phyloP scores from a whole-genome alignment of 2,113 vertebrate species.

The Rhinogobius similis region DNA sequence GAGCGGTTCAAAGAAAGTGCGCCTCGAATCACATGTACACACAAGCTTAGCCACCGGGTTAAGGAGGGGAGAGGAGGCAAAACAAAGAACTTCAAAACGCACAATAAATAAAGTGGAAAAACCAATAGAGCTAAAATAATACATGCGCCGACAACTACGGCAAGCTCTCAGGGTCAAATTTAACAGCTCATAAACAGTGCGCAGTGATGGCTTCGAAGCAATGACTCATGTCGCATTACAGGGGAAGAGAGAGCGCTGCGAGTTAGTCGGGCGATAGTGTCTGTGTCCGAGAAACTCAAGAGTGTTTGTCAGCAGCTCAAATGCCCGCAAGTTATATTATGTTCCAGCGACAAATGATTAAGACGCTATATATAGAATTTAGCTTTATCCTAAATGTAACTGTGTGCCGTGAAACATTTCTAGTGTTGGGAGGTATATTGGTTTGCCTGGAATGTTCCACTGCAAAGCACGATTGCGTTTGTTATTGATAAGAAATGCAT shows the following conservation, averaged over 20 bases:
- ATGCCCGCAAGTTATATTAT: background rate
- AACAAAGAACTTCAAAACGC: constrained; percentile 1
- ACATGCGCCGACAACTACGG: background rate
- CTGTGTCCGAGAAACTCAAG: background rate
- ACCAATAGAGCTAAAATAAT: background rate
- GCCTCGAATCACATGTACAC: constrained; percentile 3
- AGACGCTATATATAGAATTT: no score
- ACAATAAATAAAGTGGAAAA: background rate
- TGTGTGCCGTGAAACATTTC: no score
- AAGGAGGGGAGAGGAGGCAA: background rate
- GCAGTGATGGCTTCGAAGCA: background rate
- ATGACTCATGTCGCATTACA: background rate
- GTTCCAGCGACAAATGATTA: background rate
- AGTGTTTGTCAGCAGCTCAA: no score
- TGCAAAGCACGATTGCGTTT: no score
- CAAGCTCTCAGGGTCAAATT: background rate
- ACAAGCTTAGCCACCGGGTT: background rate
- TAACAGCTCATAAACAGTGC: background rate
- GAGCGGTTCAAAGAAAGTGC: constrained; percentile 10
- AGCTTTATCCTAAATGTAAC: no score
- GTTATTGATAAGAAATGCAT: no score
- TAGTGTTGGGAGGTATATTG: no score
- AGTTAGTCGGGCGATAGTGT: background rate
- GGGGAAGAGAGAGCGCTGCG: background rate
- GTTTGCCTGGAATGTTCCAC: no score